Base-by-base conservation (phyloP, 2,113 vertebrate genomes). In the Octodon degus region DNA sequence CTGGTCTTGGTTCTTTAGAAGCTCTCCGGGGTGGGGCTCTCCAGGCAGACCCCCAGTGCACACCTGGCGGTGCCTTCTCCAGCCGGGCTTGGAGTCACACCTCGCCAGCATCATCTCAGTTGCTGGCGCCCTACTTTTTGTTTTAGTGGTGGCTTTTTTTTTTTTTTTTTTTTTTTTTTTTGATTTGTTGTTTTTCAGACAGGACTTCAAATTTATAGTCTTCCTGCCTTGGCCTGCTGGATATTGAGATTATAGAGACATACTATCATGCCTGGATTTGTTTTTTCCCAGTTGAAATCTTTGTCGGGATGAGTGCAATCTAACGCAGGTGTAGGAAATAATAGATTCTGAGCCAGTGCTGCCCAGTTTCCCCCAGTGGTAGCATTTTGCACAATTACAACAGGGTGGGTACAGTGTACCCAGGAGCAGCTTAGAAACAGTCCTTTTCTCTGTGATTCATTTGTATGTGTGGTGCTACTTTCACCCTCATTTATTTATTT, bases 1-100 rank as follows among this genome's bases (percentile, higher is more conserved):
- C n/a, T n/a, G 7, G n/a, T 27, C 37, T 40, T 13, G 16, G n/a
- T 80, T 62, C 72, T 50, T 34, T 43, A 20, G 43, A 47, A 85
- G 30, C 53, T 47, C 30, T n/a, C 11, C 30, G 7, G 72, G 12
- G 30, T 1, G 24, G 37, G 13, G 55, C 40, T 84, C 43, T 47
- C 25, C 63, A 58, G 67, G 77, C 2, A 43, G 1, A 55, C 17
- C 17, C 22, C 3, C 10, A 30, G 11, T 4, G 1, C 62, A 62
- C 47, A 47, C 10, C 2, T 22, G 17, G 30, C 10, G 2, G 34
- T 20, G 7, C 10, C 43, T 62, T 20, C 25, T 14, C 25, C 70
- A 22, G 62, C 65, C 37, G 24, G 37, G 0, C 14, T 20, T 7
- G 58, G 13, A 9, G 22, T 11, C 3, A 13, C 0, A 0, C 12